phyloP scores from a whole-genome alignment of 2,797 vertebrate genomes.

The Ceryle rudis region DNA sequence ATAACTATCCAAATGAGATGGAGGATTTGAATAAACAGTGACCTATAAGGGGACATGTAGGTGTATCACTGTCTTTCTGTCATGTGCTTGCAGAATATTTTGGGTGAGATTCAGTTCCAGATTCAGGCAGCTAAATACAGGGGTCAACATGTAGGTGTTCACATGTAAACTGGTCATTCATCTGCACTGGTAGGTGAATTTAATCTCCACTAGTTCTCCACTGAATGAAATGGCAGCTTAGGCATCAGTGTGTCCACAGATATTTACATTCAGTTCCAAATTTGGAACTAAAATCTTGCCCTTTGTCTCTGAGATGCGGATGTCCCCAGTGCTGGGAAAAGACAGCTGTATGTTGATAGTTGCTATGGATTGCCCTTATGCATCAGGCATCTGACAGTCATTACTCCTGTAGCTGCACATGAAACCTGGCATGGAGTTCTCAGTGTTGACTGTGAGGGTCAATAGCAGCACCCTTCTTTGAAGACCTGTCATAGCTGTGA shows the following conservation, averaged over 20 bases:
- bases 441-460: neutral
- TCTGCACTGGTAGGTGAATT: neutral
- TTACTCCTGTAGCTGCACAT: neutral
- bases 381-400: neutral
- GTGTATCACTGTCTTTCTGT: neutral
- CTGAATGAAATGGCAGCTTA: neutral
- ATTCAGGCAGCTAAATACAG: neutral
- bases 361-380: neutral
- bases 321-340: rapidly evolving
- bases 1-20: neutral
- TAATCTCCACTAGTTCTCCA: neutral
- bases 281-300: neutral
- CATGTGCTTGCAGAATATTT: neutral
- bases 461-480: neutral
- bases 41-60: neutral
- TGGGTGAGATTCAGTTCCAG: neutral
- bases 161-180: neutral
- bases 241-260: neutral
- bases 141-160: neutral
- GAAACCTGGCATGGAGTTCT: neutral
- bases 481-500: neutral
- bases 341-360: neutral
- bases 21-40: neutral
- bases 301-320: neutral
- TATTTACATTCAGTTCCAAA: neutral